A percentile compares a stretch with the other conserved stretches of the same genome.
phyloP scores from a whole-genome alignment of 1,140 invertebrate species.

The Adoxophyes honmai region DNA sequence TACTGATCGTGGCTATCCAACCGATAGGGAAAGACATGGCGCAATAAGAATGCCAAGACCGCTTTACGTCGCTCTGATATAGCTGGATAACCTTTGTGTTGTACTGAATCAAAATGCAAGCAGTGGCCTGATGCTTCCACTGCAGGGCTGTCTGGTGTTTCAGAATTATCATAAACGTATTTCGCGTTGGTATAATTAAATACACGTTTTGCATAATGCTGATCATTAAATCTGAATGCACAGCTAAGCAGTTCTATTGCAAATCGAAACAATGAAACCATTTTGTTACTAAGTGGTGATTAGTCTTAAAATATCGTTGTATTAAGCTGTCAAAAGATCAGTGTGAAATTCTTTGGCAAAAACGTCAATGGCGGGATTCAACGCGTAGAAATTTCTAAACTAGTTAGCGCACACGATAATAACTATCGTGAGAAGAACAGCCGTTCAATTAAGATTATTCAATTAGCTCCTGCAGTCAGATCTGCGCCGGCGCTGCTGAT shows the following conservation, averaged over 20 bases:
- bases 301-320: not conserved
- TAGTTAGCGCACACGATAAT: slow-evolving; percentile 20
- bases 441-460: slow-evolving; percentile 45
- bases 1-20: slow-evolving; percentile 48
- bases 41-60: slow-evolving; percentile 6
- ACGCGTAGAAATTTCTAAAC: slow-evolving; percentile 26
- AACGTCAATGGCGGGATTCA: not conserved
- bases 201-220: slow-evolving; percentile 7
- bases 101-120: slow-evolving; percentile 61
- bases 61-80: slow-evolving; percentile 27
- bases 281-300: not conserved
- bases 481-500: slow-evolving; percentile 23
- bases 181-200: slow-evolving; percentile 18
- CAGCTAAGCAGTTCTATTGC: not conserved
- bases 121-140: slow-evolving; percentile 42
- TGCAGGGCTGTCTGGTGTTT: slow-evolving; percentile 46
- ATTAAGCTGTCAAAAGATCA: not conserved
- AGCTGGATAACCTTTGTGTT: slow-evolving; percentile 36
- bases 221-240: not conserved
- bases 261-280: not conserved
- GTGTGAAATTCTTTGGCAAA: not conserved
- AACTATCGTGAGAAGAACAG: slow-evolving; percentile 45
- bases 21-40: slow-evolving; percentile 21
- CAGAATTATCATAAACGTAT: slow-evolving; percentile 45
- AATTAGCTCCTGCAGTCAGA: slow-evolving; percentile 33